These are phyloP conservation scores for Nymphalis c-album DNA, from an alignment of 2,888 invertebrate species.

Conservation along the genomic window DNA sequence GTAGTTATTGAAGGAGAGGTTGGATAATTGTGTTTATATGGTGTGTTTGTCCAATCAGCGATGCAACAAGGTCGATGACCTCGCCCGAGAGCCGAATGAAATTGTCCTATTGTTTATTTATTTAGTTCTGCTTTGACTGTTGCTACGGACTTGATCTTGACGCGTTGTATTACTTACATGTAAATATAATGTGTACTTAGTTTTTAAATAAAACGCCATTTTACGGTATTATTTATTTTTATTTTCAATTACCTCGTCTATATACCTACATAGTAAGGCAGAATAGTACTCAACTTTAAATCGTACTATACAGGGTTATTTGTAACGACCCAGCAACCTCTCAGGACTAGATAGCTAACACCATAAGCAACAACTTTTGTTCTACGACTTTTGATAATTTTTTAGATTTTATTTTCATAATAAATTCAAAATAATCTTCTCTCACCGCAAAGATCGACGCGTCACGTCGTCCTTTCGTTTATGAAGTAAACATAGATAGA, in stretches of 20 bases:
- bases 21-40: conserved; percentile 33
- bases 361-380: too few relatives aligned
- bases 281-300: too few relatives aligned
- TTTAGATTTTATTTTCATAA: too few relatives aligned
- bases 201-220: conserved; percentile 72
- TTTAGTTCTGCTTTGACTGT: conserved; percentile 76
- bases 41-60: conserved; percentile 50
- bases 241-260: conserved; percentile 9
- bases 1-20: conserved; percentile 22
- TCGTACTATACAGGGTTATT: too few relatives aligned
- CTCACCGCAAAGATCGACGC: too few relatives aligned
- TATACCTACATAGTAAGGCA: too few relatives aligned
- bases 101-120: conserved; percentile 63
- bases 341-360: too few relatives aligned
- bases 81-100: conserved; percentile 51
- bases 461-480: too few relatives aligned
- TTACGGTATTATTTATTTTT: conserved; percentile 54
- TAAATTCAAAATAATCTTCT: too few relatives aligned
- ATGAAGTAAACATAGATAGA: too few relatives aligned
- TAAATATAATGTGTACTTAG: conserved; percentile 71
- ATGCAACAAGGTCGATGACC: conserved; percentile 52
- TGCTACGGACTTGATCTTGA: conserved; percentile 79
- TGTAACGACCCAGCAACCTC: too few relatives aligned
- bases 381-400: too few relatives aligned
- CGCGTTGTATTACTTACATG: conserved; percentile 77